phyloP scores from a whole-genome alignment of 1,140 invertebrate genomes.

The Microplitis mediator region DNA sequence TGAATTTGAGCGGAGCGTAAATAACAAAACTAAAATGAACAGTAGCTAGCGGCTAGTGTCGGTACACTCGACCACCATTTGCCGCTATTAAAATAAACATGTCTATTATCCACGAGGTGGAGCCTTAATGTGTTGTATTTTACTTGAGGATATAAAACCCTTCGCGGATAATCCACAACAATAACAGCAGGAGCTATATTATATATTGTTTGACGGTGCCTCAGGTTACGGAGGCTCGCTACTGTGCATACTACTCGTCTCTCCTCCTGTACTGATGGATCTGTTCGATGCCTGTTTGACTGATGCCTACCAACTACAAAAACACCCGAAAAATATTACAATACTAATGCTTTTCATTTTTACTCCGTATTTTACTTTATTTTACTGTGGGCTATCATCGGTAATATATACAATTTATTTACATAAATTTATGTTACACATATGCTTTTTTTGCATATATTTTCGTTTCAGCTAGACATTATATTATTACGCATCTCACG shows the following conservation, averaged over 20 bases:
- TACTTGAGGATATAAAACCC: slow-evolving; percentile 31
- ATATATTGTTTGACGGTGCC: slow-evolving; percentile 39
- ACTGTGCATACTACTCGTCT: slow-evolving; percentile 12
- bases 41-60: neutral
- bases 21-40: neutral
- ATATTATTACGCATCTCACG: too few species aligned
- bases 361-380: too few species aligned
- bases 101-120: slow-evolving; percentile 43
- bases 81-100: slow-evolving; percentile 55
- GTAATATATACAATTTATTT: too few species aligned
- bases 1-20: neutral
- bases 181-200: slow-evolving; percentile 43
- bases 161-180: slow-evolving; percentile 51
- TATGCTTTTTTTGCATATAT: too few species aligned
- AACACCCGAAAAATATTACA: too few species aligned
- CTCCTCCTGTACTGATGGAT: neutral
- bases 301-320: too few species aligned
- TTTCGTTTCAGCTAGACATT: too few species aligned
- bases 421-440: too few species aligned
- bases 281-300: too few species aligned
- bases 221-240: slow-evolving; percentile 25
- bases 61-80: slow-evolving; percentile 33
- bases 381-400: too few species aligned
- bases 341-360: too few species aligned
- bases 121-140: slow-evolving; percentile 45